Evolutionary conservation across 2,888 invertebrate species (phyloP).

Genomic region (Thymelicus acteon): DNA sequence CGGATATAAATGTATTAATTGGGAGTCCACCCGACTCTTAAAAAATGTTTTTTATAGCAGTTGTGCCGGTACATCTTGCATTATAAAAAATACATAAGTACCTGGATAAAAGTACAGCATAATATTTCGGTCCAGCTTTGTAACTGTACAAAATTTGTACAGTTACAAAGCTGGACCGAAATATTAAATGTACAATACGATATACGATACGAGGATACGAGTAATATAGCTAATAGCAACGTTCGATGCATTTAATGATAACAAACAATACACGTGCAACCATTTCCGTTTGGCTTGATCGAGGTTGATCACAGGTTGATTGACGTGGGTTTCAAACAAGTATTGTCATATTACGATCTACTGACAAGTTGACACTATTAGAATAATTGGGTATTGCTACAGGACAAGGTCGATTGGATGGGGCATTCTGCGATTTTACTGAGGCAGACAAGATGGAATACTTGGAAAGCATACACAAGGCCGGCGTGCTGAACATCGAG

Average conservation of each 20-base stretch:
- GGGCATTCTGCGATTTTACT: constrained; percentile 97
- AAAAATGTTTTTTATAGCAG: too few species aligned
- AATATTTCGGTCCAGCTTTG: too few species aligned
- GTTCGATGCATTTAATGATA: background rate
- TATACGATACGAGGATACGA: too few species aligned
- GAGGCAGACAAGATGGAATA: constrained; percentile 96
- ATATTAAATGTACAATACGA: too few species aligned
- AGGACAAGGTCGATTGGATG: constrained; percentile 98
- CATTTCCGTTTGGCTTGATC: constrained; percentile 2
- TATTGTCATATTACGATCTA: background rate
- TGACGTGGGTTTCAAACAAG: background rate
- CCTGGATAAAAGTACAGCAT: too few species aligned
- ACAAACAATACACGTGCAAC: background rate
- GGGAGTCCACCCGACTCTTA: too few species aligned
- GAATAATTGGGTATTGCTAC: constrained; percentile 10
- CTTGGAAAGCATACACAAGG: constrained; percentile 88
- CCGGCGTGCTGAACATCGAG: constrained; percentile 97
- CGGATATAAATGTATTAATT: too few species aligned
- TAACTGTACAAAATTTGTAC: too few species aligned
- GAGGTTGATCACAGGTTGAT: background rate
- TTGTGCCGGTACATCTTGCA: too few species aligned
- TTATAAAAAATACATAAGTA: too few species aligned
- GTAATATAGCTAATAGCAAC: too few species aligned
- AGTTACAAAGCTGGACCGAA: too few species aligned
- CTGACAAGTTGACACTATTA: background rate